Base-by-base conservation (phyloP, 2,888 invertebrate species). In the Xestoiulus laeticollis region DNA sequence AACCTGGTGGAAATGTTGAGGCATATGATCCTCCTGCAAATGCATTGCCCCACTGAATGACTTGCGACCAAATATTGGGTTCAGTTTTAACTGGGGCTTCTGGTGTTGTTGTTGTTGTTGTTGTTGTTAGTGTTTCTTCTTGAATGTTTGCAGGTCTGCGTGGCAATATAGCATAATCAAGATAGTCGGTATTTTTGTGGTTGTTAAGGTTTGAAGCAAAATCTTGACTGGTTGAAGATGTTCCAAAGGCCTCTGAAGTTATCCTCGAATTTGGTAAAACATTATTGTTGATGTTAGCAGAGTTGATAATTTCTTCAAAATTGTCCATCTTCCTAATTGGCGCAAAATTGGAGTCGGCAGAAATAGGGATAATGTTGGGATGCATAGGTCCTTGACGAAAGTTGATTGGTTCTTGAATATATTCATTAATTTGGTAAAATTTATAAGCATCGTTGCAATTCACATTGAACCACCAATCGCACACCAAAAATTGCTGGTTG, bases 401-500 rank as follows among this genome's bases (percentile, higher is more conserved):
- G 26, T 30, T 22, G 3, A 68, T 86, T 30, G 86, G 86, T n/a
- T 59, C 44, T 38, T 86, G 30, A 6, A 86, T n/a, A 59, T 86
- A 86, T 1, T 86, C 86, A 22, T 86, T 86, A 38, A 86, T 44
- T 30, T 68, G 53, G 32, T 86, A 86, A 16, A 86, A 59, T 59
- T 30, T 48, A 16, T 48, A 12, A 3, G 86, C 86, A 4, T 86
- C 86, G 22, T 22, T 30, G 33, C 89, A 89, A 1, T 89, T 78
- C 16, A 89, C 89, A 43, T 89, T 88, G 85, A 87, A 88, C 89
- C 89, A 89, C 89, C 89, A 89, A 59, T 89, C 89, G 59, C 89
- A 89, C 1, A 87, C 87, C 4, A 89, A 83, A 16, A 86, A 83
- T 78, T 89, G 85, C 83, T 91, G 88, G 83, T 86, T 88, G 48